Base-by-base conservation (phyloP, 2,797 vertebrate genomes). In the Rhinoraja longicauda region DNA sequence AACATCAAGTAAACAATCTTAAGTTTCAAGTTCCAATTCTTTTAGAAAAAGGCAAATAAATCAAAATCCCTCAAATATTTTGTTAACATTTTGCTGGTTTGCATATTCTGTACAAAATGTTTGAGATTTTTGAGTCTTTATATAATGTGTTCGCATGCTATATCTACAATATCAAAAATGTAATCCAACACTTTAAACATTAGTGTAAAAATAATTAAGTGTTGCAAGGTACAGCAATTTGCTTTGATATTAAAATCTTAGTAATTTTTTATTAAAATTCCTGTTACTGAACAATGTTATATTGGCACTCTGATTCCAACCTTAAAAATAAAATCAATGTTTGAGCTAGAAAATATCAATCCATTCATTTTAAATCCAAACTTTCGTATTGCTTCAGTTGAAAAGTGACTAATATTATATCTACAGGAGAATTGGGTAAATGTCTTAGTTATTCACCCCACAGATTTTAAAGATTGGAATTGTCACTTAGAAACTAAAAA, bases 1-100 rank as follows among this genome's bases (percentile, higher is more conserved):
- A 53, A 91, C 67, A 73, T 39, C 36, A 90, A 90, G 21, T 26
- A 53, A 92, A 67, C 59, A 88, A 67, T 57, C 36, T 73, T 92
- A 75, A 67, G n/a, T 45, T 75, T 29, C 39, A 29, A 84, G 39
- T 73, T 26, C 67, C 90, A 39, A 7, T 2, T 36, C 53, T 1
- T 13, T 45, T 91, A 91, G 72, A 19, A 26, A 75, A 53, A 57
- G n/a, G 29, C 15, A 45, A 73, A 91, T 10, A 21, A 73, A 45
- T 73, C 9, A 91, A 72, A 72, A 45, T 92, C 59, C 36, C n/a
- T 88, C 84, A 64, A 29, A 9, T 70, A 72, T 36, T 92, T 75
- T 92, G 70, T 75, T 92, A 92, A 73, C 90, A 53, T 39, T 72
- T 72, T 3, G 21, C 67, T 45, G 67, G 32, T 26, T 91, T 91